Evolutionary conservation across 1,140 invertebrate genomes (phyloP).

Genomic region (Cydia pomonella): DNA sequence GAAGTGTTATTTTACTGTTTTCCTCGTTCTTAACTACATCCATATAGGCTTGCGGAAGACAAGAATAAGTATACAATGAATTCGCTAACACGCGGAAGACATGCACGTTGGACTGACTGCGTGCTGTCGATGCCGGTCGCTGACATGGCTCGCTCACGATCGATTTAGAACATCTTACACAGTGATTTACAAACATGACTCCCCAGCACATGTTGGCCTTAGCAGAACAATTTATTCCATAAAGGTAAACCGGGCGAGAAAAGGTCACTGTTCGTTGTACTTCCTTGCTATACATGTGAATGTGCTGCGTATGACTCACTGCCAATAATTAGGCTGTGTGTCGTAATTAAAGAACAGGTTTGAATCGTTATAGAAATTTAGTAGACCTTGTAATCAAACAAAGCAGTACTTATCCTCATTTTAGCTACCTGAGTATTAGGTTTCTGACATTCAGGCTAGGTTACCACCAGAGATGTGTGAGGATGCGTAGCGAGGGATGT

Average conservation of each 20-base stretch:
- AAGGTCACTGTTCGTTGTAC: conserved; percentile 52
- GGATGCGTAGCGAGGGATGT: too few relatives aligned
- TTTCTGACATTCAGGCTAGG: too few relatives aligned
- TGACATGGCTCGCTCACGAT: conserved; percentile 33
- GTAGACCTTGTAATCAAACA: conserved; percentile 13
- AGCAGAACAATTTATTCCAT: conserved; percentile 55
- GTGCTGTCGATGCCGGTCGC: conserved; percentile 32
- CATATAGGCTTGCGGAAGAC: conserved; percentile 37
- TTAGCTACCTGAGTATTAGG: not conserved
- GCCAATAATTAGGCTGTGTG: conserved; percentile 11
- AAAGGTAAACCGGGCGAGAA: conserved; percentile 42
- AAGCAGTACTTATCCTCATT: conserved; percentile 1
- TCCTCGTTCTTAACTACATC: conserved; percentile 30
- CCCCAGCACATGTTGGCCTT: conserved; percentile 52
- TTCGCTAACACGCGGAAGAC: conserved; percentile 55
- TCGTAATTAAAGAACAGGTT: not conserved
- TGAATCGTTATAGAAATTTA: not conserved
- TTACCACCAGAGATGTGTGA: too few relatives aligned
- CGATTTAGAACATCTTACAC: conserved; percentile 45
- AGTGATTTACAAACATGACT: conserved; percentile 36
- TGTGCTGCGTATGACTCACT: conserved; percentile 5
- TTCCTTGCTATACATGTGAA: conserved; percentile 46
- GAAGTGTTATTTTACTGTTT: conserved; percentile 22
- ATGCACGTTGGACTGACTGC: conserved; percentile 42
- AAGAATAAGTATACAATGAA: conserved; percentile 41